Base-by-base conservation (phyloP, 2,797 vertebrate genomes). In the Falco novaeseelandiae region DNA sequence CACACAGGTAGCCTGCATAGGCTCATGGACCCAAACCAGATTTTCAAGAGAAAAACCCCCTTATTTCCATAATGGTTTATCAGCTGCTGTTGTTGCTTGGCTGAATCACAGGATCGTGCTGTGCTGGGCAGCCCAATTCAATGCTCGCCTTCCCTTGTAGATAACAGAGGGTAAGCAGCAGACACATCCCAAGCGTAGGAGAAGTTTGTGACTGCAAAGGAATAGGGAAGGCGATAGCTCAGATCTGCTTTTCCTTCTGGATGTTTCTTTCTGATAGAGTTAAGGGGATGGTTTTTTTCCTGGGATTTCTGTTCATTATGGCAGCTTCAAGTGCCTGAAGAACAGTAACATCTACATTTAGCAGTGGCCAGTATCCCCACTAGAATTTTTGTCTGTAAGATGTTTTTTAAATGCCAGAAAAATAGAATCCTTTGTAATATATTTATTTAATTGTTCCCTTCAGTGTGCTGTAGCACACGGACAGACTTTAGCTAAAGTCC, bases 331-430 rank as follows among this genome's bases (percentile, higher is more conserved):
- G 34, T 4, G 27, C 44, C 1, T 2, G 46, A 51, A 27, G 74
- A n/a, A 51, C 1, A 3, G 15, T 23, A 5, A 23, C 7, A 9
- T 30, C 44, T 6, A 4, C 57, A 8, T 19, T 16, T 15, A 7
- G 44, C 34, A 12, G 34, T 6, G 46, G 48, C 74, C 7, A 8
- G 21, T 9, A 7, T 52, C 61, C 5, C 49, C 49, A 3, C 49
- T 9, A 3, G 62, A 21, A 10, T 25, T 38, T 67, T 46, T 57
- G 27, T 16, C 32, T 17, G 9, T 9, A 32, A 58, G 11, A 23
- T 27, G 34, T 3, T 46, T 57, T 26, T 48, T 80, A 15, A n/a
- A 38, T 38, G 42, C 44, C 22, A 46, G 8, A 46, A 8, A 46
- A 12, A 26, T 27, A 13, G 42, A 38, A 17, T 38, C n/a, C 62